Percentiles rank a stretch among this genome's conserved stretches.
phyloP scores from a whole-genome alignment of 2,797 vertebrate genomes.

The Poeciliopsis presidionis region DNA sequence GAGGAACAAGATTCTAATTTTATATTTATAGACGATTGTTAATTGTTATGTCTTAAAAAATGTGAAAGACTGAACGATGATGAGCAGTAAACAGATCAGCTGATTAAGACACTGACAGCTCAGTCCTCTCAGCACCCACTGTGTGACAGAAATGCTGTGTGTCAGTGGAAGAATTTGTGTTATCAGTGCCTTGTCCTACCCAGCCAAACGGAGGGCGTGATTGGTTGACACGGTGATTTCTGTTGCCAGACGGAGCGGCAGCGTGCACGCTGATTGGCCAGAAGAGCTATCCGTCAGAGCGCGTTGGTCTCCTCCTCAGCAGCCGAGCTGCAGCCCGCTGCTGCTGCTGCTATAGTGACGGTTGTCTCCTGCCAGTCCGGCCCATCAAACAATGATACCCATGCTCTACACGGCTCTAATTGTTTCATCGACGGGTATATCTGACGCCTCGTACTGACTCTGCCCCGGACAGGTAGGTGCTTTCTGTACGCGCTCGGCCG shows the following conservation, averaged over 20 bases:
- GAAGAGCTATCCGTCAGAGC: constrained; percentile 23
- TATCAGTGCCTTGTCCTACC: constrained; percentile 14
- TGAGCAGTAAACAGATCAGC: background rate
- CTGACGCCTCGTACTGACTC: constrained; percentile 46
- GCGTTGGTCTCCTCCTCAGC: constrained; percentile 40
- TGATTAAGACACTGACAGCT: background rate
- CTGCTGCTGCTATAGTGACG: constrained; percentile 60
- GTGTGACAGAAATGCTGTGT: constrained; percentile 5
- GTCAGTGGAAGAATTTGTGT: constrained; percentile 44
- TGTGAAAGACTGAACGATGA: background rate
- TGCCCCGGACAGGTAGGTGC: constrained; percentile 58
- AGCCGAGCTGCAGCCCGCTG: constrained; percentile 56
- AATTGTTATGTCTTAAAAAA: no score
- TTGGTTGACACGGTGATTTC: constrained; percentile 36
- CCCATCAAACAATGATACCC: constrained; percentile 63
- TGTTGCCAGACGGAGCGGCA: background rate
- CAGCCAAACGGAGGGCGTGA: background rate
- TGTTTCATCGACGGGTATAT: constrained; percentile 22
- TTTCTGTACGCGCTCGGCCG: background rate
- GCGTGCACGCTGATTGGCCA: constrained; percentile 64
- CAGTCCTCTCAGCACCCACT: background rate
- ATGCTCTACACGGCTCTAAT: constrained; percentile 20
- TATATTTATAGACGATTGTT: background rate
- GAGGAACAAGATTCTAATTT: background rate
- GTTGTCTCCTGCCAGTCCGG: constrained; percentile 34